Base-by-base conservation (phyloP, 2,888 invertebrate genomes). In the Lacanobia oleracea region DNA sequence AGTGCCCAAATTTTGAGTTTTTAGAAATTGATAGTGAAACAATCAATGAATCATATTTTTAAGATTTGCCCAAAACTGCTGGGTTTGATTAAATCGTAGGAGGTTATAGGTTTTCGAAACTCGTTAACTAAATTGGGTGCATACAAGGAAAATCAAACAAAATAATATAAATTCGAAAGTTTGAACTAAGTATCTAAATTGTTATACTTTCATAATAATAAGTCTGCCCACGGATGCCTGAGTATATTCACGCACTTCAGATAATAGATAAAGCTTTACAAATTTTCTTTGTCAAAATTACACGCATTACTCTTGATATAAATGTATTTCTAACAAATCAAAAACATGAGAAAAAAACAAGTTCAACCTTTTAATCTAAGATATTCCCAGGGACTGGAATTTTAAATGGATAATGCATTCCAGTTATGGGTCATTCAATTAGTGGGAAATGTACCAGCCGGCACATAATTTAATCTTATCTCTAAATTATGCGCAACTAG, bases 341-440 rank as follows among this genome's bases (percentile, higher is more conserved):
- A 48, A 18, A 7, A 48, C 18, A 8, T 18, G 45, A 48, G 18
- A 48, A 33, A 33, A 27, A n/a, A 10, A 33, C 37, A 18, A n/a
- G 40, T 23, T 33, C 33, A 5, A n/a, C n/a, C 18, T 16, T 51
- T 48, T 62, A 51, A 66, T 68, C 59, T 60, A 23, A 81, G 45
- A 45, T 60, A 73, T 67, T 68, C 48, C 59, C 0, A 43, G 43
- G 10, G n/a, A 63, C 45, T 53, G 60, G 68, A 68, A 80, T 73
- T 69, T 82, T 78, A 78, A 68, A 72, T 51, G 40, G 27, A 45
- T 61, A 54, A 69, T 67, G 70, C 60, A 79, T 79, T 74, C 23
- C 27, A 57, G 53, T 65, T 54, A 57, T 60, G 54, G 23, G 66
- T 64, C 64, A 73, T 70, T 50, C 67, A 73, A 54, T 64, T 72